Conservation (phyloP, 2,113 vertebrate species). For the Atherinomorus stipes region DNA sequence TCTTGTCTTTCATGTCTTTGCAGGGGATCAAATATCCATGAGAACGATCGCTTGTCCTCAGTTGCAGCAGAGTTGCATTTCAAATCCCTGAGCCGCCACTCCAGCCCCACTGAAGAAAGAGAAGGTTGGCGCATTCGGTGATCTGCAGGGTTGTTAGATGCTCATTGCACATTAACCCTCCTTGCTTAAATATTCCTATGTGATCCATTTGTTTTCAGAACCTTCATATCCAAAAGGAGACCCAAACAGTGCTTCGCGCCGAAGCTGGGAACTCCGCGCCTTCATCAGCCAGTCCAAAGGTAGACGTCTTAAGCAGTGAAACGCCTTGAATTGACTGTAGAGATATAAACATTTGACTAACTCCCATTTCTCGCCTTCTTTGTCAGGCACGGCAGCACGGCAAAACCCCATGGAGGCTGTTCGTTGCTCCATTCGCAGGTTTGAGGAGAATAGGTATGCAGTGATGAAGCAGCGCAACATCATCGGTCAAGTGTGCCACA, state of each 20-base stretch:
- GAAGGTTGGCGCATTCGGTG: conserved; percentile 84
- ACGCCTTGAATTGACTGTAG: too few species aligned
- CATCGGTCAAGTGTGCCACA: conserved; percentile 97
- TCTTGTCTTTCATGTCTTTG: conserved; percentile 25
- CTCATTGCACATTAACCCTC: neutral
- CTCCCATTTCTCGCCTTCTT: neutral
- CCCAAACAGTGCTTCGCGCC: conserved; percentile 80
- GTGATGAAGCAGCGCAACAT: conserved; percentile 96
- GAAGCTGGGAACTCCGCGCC: conserved; percentile 96
- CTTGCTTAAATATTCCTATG: neutral
- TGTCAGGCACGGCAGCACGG: conserved; percentile 86
- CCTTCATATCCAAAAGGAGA: conserved; percentile 93
- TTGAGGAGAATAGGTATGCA: conserved; percentile 92
- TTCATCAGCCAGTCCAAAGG: conserved; percentile 95
- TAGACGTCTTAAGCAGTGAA: conserved; percentile 58
- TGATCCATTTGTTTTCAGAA: conserved; percentile 78
- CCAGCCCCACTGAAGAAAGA: conserved; percentile 96
- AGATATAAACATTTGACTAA: neutral
- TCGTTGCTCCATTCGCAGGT: conserved; percentile 89
- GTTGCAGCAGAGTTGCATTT: conserved; percentile 94
- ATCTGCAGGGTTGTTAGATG: neutral
- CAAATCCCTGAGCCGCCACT: conserved; percentile 96
- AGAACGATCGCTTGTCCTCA: conserved; percentile 94
- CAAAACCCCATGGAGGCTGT: conserved; percentile 94
- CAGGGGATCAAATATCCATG: conserved; percentile 93